Evolutionary conservation across 2,797 vertebrate genomes (phyloP).

Genomic region (Chromis chromis): DNA sequence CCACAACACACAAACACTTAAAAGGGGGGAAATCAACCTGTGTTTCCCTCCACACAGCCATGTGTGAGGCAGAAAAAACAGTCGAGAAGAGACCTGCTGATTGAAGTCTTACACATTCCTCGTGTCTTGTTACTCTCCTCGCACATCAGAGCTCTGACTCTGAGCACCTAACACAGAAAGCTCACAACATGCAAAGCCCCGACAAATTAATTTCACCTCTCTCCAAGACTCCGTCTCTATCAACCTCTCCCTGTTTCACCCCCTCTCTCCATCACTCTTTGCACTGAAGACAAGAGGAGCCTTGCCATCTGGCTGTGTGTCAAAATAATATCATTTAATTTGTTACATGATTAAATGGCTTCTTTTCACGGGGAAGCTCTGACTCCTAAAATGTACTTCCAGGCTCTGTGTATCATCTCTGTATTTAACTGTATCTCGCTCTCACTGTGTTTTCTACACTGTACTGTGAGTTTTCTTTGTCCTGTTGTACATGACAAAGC

Average conservation of each 20-base stretch:
- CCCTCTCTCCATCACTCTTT: conserved; percentile 62
- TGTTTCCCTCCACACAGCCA: conserved; percentile 67
- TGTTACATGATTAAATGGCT: conserved; percentile 81
- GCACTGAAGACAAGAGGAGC: conserved; percentile 72
- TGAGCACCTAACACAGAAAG: conserved; percentile 49
- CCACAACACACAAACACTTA: conserved; percentile 62
- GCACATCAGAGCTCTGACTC: conserved; percentile 53
- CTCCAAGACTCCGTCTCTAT: conserved; percentile 37
- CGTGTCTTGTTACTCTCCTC: conserved; percentile 65
- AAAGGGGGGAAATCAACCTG: conserved; percentile 72
- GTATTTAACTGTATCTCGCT: conserved; percentile 32
- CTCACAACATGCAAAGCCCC: conserved; percentile 48
- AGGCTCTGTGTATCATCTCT: conserved; percentile 42
- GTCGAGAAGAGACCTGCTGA: conserved; percentile 64
- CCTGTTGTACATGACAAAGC: conserved; percentile 53
- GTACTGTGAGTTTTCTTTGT: conserved; percentile 64
- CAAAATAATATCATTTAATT: conserved; percentile 85
- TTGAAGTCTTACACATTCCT: conserved; percentile 72
- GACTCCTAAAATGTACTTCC: conserved; percentile 57
- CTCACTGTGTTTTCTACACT: conserved; percentile 26
- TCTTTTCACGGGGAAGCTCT: conserved; percentile 73
- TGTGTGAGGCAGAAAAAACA: conserved; percentile 37
- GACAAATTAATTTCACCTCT: conserved; percentile 74
- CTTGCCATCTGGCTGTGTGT: conserved; percentile 83
- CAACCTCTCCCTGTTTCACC: conserved; percentile 54